Evolutionary conservation across 2,113 vertebrate genomes (phyloP).

Genomic region (Micromys minutus): DNA sequence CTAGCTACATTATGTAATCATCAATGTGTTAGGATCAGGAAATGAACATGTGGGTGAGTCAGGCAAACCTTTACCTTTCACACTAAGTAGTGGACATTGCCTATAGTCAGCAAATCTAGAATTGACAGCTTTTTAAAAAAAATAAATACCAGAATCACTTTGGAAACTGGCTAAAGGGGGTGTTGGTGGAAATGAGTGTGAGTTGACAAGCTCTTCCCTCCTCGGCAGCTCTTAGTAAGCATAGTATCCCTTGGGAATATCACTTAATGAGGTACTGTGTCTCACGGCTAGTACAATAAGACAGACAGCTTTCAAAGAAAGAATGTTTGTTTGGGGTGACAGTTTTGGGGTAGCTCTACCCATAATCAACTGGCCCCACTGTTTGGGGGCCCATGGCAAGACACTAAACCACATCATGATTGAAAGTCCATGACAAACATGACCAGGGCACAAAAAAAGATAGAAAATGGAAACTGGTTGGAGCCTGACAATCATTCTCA

Average conservation of each 20-base stretch:
- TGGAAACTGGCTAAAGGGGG: background rate
- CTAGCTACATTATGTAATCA: background rate
- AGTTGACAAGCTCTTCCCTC: background rate
- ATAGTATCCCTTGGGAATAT: background rate
- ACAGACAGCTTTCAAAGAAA: background rate
- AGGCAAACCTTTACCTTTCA: background rate
- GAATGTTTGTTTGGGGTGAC: background rate
- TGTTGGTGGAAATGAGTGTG: background rate
- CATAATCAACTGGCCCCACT: background rate
- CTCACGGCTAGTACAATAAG: background rate
- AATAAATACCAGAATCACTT: background rate
- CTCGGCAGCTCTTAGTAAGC: background rate
- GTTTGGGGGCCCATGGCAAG: background rate
- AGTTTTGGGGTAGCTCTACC: background rate
- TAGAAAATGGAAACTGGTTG: background rate
- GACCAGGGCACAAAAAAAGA: background rate
- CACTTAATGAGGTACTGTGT: background rate
- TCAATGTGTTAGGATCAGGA: background rate
- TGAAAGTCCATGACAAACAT: background rate
- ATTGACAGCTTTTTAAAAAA: background rate
- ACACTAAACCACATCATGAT: background rate
- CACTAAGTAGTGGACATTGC: background rate
- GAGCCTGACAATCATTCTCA: no score
- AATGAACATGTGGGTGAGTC: background rate
- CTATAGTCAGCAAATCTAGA: conserved; percentile 23